These are phyloP conservation scores for Drosophila pallidifrons DNA, from an alignment of 1,140 invertebrate species.

Conservation along the genomic window DNA sequence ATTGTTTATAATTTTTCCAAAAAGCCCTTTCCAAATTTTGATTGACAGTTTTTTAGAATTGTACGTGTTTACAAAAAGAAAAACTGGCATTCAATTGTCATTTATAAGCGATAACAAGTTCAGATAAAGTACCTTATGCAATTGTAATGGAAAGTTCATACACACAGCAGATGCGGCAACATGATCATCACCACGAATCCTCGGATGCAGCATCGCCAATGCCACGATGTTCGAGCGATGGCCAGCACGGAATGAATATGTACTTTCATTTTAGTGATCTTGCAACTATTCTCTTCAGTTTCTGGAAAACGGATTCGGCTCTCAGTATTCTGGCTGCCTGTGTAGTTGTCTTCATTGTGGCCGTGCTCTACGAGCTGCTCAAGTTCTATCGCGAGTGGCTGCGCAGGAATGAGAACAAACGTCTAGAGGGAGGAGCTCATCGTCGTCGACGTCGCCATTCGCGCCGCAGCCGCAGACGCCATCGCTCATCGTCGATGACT, in stretches of 20 bases:
- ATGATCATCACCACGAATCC: constrained; percentile 17
- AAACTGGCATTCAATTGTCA: not conserved
- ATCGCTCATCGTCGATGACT: not conserved
- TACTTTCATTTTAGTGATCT: constrained; percentile 45
- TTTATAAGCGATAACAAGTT: not conserved
- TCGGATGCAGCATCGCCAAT: not conserved
- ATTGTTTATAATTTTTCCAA: not conserved
- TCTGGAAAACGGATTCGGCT: constrained; percentile 42
- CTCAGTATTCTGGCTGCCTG: constrained; percentile 42
- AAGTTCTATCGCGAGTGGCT: constrained; percentile 64
- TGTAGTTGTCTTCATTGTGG: constrained; percentile 55
- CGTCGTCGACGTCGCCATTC: not conserved
- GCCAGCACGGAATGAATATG: constrained; percentile 40
- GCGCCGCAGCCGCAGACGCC: not conserved
- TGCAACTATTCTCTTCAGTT: constrained; percentile 65
- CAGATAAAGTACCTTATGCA: not conserved
- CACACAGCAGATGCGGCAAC: constrained; percentile 6
- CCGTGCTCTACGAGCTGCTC: constrained; percentile 61
- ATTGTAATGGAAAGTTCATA: not conserved
- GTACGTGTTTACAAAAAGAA: constrained; percentile 5
- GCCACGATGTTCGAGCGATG: not conserved
- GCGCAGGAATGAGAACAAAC: not conserved
- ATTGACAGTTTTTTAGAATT: constrained; percentile 5
- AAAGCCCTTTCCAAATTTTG: constrained; percentile 5
- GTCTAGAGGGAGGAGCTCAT: constrained; percentile 16